A percentile compares a stretch with the other conserved stretches of the same genome.
phyloP scores from a whole-genome alignment of 2,113 vertebrate genomes.

The Theristicus caerulescens region DNA sequence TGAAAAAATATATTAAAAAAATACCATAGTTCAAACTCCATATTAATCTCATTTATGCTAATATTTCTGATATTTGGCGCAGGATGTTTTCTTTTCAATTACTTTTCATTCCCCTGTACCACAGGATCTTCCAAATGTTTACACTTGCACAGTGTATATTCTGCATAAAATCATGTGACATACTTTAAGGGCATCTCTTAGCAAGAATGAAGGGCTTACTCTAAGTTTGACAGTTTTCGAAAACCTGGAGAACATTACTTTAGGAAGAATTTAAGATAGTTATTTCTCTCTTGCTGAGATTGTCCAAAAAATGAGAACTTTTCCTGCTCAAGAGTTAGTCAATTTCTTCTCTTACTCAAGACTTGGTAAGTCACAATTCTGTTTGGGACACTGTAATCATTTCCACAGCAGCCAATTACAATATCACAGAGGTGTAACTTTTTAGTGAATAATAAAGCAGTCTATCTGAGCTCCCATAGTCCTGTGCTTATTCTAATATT shows the following conservation, averaged over 20 bases:
- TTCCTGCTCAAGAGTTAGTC: neutral
- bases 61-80: neutral
- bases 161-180: neutral
- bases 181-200: neutral
- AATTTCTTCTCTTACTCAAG: neutral
- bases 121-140: neutral
- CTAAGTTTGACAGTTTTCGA: neutral
- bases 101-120: neutral
- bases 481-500: neutral
- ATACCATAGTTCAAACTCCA: neutral
- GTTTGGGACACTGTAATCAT: neutral
- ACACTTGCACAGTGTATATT: neutral
- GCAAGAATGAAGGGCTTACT: neutral
- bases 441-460: neutral
- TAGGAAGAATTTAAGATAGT: neutral
- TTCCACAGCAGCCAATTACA: neutral
- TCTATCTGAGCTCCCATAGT: neutral
- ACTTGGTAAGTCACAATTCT: neutral
- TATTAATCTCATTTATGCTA: neutral
- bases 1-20: neutral
- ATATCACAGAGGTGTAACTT: neutral
- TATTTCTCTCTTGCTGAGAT: neutral
- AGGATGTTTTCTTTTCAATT: neutral
- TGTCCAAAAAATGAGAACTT: neutral
- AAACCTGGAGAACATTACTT: neutral